These are phyloP conservation scores for Piaya cayana DNA, from an alignment of 2,113 vertebrate species.

Conservation along the genomic window DNA sequence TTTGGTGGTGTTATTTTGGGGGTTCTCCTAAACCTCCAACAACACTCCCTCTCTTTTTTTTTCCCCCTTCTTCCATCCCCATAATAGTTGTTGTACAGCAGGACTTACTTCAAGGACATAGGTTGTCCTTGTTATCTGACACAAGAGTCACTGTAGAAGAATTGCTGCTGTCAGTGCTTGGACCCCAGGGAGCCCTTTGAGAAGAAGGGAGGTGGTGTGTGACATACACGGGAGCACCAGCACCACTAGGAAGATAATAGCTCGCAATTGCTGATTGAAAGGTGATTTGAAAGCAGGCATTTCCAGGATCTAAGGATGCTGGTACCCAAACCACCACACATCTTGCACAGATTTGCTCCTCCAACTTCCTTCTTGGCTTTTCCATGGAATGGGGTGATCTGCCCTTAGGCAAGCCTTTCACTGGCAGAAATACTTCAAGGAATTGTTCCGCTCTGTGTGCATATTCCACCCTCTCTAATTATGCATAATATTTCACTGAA, in stretches of 20 bases:
- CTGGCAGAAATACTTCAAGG: slow-evolving; percentile 22
- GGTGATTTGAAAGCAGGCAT: not conserved
- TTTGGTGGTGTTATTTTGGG: not conserved
- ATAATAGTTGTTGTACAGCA: not conserved
- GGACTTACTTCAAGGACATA: not conserved
- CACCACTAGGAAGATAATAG: not conserved
- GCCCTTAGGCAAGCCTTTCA: not conserved
- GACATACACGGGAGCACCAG: not conserved
- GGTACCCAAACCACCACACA: not conserved
- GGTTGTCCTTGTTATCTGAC: not conserved
- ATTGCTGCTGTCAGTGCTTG: no score
- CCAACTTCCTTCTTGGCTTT: not conserved
- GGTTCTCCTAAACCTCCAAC: not conserved
- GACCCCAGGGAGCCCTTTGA: not conserved
- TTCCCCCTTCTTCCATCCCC: not conserved
- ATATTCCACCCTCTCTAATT: slow-evolving; percentile 65
- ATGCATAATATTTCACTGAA: slow-evolving; percentile 54
- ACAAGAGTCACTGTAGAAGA: not conserved
- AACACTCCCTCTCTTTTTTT: not conserved
- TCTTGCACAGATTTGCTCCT: not conserved
- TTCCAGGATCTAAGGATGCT: not conserved
- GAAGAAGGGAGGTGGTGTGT: not conserved
- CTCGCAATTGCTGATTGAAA: not conserved
- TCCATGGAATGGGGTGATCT: not conserved
- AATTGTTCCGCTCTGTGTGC: not conserved